Evolutionary conservation across 2,888 invertebrate genomes (phyloP).

Genomic region (Autographa gamma): DNA sequence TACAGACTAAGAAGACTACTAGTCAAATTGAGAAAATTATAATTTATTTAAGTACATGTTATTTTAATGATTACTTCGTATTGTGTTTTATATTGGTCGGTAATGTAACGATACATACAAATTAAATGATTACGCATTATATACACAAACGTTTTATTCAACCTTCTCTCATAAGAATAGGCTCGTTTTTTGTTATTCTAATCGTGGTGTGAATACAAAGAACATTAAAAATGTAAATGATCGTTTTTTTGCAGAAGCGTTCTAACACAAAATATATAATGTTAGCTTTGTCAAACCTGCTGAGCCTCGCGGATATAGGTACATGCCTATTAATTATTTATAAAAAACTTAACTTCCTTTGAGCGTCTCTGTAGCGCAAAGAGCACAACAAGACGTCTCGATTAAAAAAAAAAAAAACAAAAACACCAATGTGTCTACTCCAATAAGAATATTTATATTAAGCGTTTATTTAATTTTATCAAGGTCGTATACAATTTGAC

Average conservation of each 20-base stretch:
- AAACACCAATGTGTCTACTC: background rate
- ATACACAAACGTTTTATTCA: background rate
- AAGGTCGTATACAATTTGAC: background rate
- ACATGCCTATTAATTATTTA: background rate
- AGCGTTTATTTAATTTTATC: background rate
- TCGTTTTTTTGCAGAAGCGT: background rate
- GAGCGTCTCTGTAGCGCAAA: background rate
- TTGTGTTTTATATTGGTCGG: too few relatives aligned
- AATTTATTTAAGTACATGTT: too few relatives aligned
- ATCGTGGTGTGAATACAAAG: background rate
- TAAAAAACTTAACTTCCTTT: background rate
- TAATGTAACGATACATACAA: background rate
- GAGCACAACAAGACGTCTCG: background rate
- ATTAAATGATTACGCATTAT: background rate
- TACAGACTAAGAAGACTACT: too few relatives aligned
- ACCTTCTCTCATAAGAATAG: background rate
- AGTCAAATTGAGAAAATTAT: too few relatives aligned
- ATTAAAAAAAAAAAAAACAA: background rate
- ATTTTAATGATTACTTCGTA: too few relatives aligned
- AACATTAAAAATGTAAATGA: background rate
- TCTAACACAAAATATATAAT: background rate
- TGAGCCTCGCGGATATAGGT: background rate
- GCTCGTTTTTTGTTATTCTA: background rate
- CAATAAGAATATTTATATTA: slow-evolving; percentile 4
- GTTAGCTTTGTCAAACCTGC: background rate